Evolutionary conservation across 53 echinoderm and acorn worm genomes (phyloP), one percentile per base, ranked within the genome.

Genomic region (Paracentrotus lividus): DNA sequence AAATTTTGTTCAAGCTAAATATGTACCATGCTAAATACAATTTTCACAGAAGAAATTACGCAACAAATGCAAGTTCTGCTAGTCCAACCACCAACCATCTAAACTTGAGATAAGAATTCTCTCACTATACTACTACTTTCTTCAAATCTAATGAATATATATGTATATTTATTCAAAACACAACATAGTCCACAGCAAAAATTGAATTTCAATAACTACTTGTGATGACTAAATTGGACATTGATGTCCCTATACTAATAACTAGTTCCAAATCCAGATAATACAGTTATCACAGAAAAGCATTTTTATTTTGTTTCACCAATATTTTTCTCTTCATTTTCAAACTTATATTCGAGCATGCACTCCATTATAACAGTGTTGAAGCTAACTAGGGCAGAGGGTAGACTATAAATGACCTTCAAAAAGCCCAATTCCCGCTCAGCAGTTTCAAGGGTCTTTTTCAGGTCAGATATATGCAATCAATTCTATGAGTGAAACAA

Each of bases 21-120:
- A 86, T 86, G 27, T 86, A 86, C 36, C 86, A 86, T 52, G 86
- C 57, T 86, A 86, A 56, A 86, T 86, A 86, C 86, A 86, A 86
- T 56, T 86, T 53, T 55, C 57, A 55, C 86, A 86, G 86, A 86
- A 86, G 56, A 86, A 86, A 86, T 56, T 32, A 81, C 81, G 2
- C 13, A 42, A 86, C 53, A 86, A 86, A 86, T 34, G 56, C 51
- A 49, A 85, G 0, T 21, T 47, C 47, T 47, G 47, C 53, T 86
- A 52, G 8, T 33, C 86, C 86, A 86, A 55, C 55, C 86, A 86
- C 86, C 38, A 55, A 36, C 4, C 26, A 38, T 34, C 36, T 77
- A 64, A 64, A 8, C n/a, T n/a, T 81, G 81, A 45, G 81, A 81
- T 77, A 42, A 42, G 8, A 77, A 44, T n/a, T 81, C 47, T 81